Base-by-base conservation (phyloP, 2,888 invertebrate species). In the Bugula neritina region DNA sequence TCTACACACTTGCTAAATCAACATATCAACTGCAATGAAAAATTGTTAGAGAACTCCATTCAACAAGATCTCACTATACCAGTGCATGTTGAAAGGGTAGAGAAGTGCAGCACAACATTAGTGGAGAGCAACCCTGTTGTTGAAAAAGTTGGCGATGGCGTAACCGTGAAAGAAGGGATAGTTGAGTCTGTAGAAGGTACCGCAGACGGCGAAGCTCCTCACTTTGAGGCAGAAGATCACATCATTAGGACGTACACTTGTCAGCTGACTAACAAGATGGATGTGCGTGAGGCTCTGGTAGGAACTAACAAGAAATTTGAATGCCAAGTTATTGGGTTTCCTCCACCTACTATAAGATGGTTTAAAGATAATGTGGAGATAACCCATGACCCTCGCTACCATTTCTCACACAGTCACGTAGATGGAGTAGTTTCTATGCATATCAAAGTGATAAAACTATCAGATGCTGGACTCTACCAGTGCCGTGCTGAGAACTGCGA, bases 401-500 rank as follows among this genome's bases (percentile, higher is more conserved):
- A 80, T 72, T 81, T 82, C 72, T 77, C 70, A 3, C 70, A 70
- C 52, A 54, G 43, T 27, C 52, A 63, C 35, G 72, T 75, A 27
- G 79, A 79, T 23, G 83, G 82, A 13, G 75, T 78, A 63, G 78
- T 82, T 58, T 80, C 81, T 21, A 77, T 83, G 75, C 74, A 79
- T 69, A 79, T 83, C 57, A 77, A 79, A 54, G 76, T 81, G 69
- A 78, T 83, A 27, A 75, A 77, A 13, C 74, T 76, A 29, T 74
- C 75, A 25, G 84, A 84, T 73, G 81, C 81, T 73, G 83, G 83
- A 54, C 76, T 79, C 54, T 84, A 83, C 74, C 77, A 77, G 73
- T 84, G 84, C 72, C 74, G 79, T 58, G 84, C 84, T 1, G 80
- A 81, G 72, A 84, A 84, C 76, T 78, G 80, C 13, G 81, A 82